These are phyloP conservation scores for Oscheius myriophilus DNA, from an alignment of 2,888 invertebrate species.

Conservation along the genomic window DNA sequence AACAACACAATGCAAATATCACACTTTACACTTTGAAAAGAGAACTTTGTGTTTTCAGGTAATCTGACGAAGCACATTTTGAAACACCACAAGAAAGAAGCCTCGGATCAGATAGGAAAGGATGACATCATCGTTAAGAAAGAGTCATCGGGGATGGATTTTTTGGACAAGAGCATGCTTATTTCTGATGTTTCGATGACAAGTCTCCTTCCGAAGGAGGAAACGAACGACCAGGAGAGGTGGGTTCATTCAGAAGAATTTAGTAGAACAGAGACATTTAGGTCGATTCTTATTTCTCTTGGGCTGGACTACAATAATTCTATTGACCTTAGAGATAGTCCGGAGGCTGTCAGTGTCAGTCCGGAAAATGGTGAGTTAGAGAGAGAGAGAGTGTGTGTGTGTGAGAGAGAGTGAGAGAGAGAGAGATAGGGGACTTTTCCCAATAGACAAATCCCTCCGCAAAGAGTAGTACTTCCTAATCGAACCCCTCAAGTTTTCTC, in stretches of 20 bases:
- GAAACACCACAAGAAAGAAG: conserved; percentile 70
- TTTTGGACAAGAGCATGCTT: conserved; percentile 64
- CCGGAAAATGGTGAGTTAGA: conserved; percentile 46
- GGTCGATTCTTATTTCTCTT: conserved; percentile 52
- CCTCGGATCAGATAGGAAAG: conserved; percentile 67
- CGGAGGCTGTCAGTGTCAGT: conserved; percentile 35
- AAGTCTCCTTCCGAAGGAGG: conserved; percentile 43
- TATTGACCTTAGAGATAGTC: conserved; percentile 38
- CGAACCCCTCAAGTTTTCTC: background rate
- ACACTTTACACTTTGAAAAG: conserved; percentile 1
- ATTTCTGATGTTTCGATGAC: conserved; percentile 28
- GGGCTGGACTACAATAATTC: conserved; percentile 52
- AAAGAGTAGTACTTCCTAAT: no score
- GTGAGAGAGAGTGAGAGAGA: no score
- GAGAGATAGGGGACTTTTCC: no score
- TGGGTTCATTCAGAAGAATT: conserved; percentile 8
- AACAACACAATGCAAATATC: background rate
- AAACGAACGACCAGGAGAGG: conserved; percentile 44
- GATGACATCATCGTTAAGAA: conserved; percentile 71
- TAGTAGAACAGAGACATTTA: conserved; percentile 15
- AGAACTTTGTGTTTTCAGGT: conserved; percentile 51
- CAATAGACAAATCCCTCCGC: no score
- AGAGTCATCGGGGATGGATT: conserved; percentile 62
- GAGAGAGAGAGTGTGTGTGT: no score
- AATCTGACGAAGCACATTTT: conserved; percentile 71